Evolutionary conservation across 2,113 vertebrate species (phyloP).

Genomic region (Asarcornis scutulata): DNA sequence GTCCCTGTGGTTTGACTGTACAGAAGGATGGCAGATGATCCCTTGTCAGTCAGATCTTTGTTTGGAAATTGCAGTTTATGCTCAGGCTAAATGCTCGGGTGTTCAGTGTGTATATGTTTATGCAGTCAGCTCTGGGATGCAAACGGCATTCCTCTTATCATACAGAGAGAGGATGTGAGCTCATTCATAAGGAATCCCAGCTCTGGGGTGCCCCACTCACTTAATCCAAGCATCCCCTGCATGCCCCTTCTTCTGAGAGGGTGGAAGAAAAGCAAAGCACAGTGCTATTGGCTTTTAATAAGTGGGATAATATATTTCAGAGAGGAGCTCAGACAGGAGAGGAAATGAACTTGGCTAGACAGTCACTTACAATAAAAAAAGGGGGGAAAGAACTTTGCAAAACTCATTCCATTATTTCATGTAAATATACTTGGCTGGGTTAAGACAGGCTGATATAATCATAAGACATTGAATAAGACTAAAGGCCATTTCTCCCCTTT

Average conservation of each 20-base stretch:
- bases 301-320: conserved; percentile 48
- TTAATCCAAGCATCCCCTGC: conserved; percentile 87
- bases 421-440: conserved; percentile 63
- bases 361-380: conserved; percentile 13
- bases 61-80: not conserved
- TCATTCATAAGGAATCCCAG: conserved; percentile 90
- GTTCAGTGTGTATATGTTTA: conserved; percentile 55
- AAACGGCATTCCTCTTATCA: conserved; percentile 84
- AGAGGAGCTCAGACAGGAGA: conserved; percentile 64
- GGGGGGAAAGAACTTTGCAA: conserved; percentile 1
- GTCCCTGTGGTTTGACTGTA: fast-evolving
- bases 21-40: not conserved
- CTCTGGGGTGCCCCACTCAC: conserved; percentile 87
- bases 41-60: not conserved
- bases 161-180: conserved; percentile 90
- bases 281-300: conserved; percentile 50
- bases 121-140: conserved; percentile 72
- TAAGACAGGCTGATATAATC: conserved; percentile 44
- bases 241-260: conserved; percentile 68
- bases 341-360: conserved; percentile 75
- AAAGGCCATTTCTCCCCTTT: not conserved
- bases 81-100: conserved; percentile 57
- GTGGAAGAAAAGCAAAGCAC: conserved; percentile 31
- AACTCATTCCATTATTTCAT: conserved; percentile 53
- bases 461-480: not conserved